Evolutionary conservation across 2,888 invertebrate species (phyloP), one percentile per base, ranked within the genome.

Genomic region (Epinotia brunnichana): DNA sequence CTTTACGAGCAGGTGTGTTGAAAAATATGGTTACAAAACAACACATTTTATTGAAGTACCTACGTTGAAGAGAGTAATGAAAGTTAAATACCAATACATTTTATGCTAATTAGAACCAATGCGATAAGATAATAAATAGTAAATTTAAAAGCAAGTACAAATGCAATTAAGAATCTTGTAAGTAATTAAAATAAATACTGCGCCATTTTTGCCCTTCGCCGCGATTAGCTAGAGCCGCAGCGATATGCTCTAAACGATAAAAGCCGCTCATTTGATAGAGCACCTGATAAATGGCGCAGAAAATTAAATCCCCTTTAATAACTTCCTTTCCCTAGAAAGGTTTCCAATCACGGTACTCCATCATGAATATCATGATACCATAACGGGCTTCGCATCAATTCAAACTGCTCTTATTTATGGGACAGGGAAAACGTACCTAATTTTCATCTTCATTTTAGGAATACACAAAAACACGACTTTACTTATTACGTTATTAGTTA

Each of bases 251-350:
- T 48, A 66, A 7, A 48, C n/a, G 54, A 54, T 74, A 72, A 64
- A 56, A 74, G 72, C 68, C 75, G 57, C 77, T 83, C 85, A 89
- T 90, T 83, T 84, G 90, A 90, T 91, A 87, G 83, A 90, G 84
- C 76, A 78, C 74, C 76, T 74, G 90, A 90, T 90, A 90, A 81
- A 63, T 29, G 15, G 29, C 19, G 62, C 77, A 74, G 78, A 82
- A 84, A 82, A 81, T 83, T 81, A 76, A 81, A 80, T 81, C 79
- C 78, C 84, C 84, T 86, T 87, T 85, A 78, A 76, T 75, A 73
- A 79, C 78, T 82, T 84, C 81, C 82, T 60, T 61, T 61, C 39
- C 10, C 39, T 53, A 59, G 15, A 62, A 29, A 29, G 44, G 29
- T 48, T 41, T 35, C 7, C 54, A 44, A 29, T 21, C 29, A n/a